Evolutionary conservation across 2,113 vertebrate species (phyloP), one percentile per base, ranked within the genome.

Genomic region (Rhinichthys klamathensis): DNA sequence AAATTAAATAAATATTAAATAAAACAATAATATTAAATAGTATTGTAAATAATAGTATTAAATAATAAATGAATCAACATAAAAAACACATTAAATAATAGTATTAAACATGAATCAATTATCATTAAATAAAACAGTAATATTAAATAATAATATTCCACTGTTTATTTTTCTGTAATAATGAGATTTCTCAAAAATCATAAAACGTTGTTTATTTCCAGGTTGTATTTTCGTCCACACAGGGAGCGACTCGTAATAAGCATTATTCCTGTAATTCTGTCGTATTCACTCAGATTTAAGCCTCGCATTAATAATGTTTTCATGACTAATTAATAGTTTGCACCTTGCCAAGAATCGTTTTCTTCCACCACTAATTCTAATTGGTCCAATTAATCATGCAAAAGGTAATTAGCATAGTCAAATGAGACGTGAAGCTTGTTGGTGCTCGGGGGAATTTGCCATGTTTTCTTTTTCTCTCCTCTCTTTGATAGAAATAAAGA

Each of bases 341-440:
- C 91, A 94, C 94, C 93, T 94, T 93, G 93, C 93, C 94, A 94
- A 94, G 92, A 95, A 94, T 93, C 86, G 85, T 93, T 92, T 91
- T 92, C 93, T 90, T 91, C 92, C 90, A 89, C 90, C 88, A 87
- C 92, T 93, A 93, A 94, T 94, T 94, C 91, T 94, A 95, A 95
- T 94, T 94, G 92, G 93, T 92, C 90, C 92, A 95, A 95, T 95
- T 95, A 95, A 96, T 95, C 94, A 95, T 92, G 90, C 92, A 91
- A 92, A 94, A 92, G 91, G 88, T 94, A 95, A 95, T 96, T 94
- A 95, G 92, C 92, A 91, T 93, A 93, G 92, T 92, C 92, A 94
- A 93, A 95, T 93, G 93, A 93, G 91, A 91, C 76, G 90, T 91
- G 94, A 93, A 95, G 91, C 92, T 92, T 91, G 91, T 89, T 27